These are phyloP conservation scores for Camelus dromedarius DNA, from an alignment of 2,113 vertebrate genomes.

Conservation along the genomic window DNA sequence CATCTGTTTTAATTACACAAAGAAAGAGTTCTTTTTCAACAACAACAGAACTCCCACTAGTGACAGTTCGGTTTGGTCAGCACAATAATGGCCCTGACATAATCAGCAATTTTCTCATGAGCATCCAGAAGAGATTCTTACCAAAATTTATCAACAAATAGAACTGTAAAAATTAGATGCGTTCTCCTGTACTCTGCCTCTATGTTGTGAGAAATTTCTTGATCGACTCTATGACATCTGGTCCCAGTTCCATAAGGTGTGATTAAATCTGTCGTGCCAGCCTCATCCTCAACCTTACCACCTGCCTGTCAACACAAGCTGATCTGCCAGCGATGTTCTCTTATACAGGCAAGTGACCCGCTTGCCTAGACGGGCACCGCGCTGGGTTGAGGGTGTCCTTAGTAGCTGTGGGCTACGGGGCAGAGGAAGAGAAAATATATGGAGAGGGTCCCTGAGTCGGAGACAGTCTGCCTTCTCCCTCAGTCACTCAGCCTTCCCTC, in stretches of 20 bases:
- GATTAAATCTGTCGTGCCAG: not conserved
- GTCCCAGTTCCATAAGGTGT: not conserved
- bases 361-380: not conserved
- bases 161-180: not conserved
- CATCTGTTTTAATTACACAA: not conserved
- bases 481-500: not conserved
- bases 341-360: not conserved
- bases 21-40: not conserved
- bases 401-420: not conserved
- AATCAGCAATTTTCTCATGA: not conserved
- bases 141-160: not conserved
- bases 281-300: not conserved
- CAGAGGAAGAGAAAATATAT: not conserved
- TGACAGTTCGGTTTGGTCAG: not conserved
- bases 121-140: conserved; percentile 29
- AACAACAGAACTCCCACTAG: not conserved
- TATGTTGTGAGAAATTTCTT: not conserved
- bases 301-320: not conserved
- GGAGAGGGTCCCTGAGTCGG: too few species aligned
- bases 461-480: not conserved
- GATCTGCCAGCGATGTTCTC: not conserved
- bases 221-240: not conserved
- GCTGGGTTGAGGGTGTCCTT: not conserved
- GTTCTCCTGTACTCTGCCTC: not conserved
- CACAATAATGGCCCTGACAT: not conserved